Evolutionary conservation across 2,113 vertebrate species (phyloP).

Genomic region (Carassius carassius): DNA sequence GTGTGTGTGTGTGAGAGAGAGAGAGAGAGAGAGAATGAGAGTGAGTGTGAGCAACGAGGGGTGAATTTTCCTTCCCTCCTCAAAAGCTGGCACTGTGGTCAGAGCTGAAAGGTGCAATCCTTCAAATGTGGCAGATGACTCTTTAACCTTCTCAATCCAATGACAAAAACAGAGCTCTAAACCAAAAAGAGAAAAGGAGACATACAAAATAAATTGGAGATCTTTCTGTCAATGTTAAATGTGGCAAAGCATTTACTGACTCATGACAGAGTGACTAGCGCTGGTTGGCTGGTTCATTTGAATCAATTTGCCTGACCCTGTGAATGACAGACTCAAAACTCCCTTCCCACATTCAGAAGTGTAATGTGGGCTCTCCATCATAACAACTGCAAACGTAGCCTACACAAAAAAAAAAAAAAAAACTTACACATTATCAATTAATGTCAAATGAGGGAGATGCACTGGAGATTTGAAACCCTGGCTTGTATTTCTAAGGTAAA

Average conservation of each 20-base stretch:
- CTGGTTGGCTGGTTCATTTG: not conserved
- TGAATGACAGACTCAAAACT: too few species aligned
- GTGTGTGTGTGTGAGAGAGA: too few species aligned
- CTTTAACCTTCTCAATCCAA: conserved; percentile 59
- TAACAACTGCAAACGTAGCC: too few species aligned
- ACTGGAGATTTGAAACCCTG: not conserved
- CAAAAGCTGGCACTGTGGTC: conserved; percentile 45
- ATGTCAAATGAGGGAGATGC: too few species aligned
- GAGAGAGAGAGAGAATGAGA: too few species aligned
- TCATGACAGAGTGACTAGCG: not conserved
- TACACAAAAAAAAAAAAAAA: too few species aligned
- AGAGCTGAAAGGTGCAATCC: conserved; percentile 52
- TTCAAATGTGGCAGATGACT: conserved; percentile 55
- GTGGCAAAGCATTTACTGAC: conserved; percentile 39
- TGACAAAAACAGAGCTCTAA: conserved; percentile 47
- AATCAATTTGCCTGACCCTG: too few species aligned
- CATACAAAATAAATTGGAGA: conserved; percentile 32
- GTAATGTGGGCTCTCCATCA: not conserved
- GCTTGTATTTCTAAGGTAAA: not conserved
- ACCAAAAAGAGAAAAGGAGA: not conserved
- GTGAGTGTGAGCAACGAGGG: not conserved
- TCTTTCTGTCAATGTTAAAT: conserved; percentile 48
- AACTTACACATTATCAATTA: too few species aligned
- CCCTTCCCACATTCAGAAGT: not conserved
- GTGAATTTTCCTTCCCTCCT: not conserved